Base-by-base conservation (phyloP, 2,113 vertebrate genomes). In the Electrona antarctica region DNA sequence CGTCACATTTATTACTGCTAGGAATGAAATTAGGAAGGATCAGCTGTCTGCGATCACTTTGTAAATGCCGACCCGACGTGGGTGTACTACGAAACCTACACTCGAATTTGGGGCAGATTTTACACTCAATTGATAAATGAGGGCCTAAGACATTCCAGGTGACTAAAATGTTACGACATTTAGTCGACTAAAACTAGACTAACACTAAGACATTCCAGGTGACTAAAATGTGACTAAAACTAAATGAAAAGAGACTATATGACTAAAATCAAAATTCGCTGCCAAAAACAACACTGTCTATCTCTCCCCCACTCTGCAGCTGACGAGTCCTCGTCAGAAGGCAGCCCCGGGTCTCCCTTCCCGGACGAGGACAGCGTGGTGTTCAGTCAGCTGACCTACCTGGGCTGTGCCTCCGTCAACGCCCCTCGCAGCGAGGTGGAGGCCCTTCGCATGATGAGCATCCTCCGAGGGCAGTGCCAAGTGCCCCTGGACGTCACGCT, bases 351-450 rank as follows among this genome's bases (percentile, higher is more conserved):
- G 60, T 97, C 96, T 1, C 96, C 96, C 0, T 86, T 97, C 78
- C 94, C 94, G 0, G 97, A 99, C 4, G 98, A 98, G 81, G 97
- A 98, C 94, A 99, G 97, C 0, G 95, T 99, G 58, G 95, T 99
- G 87, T 99, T 99, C 85, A 98, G 95, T 90, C 96, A 99, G 90
- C 95, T 99, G 59, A 99, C 97, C 0, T 99, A 99, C 85, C 87
- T 99, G 57, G 98, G 98, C 80, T 99, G 97, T 57, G 97, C 98
- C 28, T 98, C 97, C 0, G 98, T 99, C 66, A 99, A 99, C 8
- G 98, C 98, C 59, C 98, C 98, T 8, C 92, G 98, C 57, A 99
- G 97, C 70, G 98, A 99, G 85, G 94, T 98, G 76, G 98, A 99
- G 83, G 98, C 98, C 2, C 94, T 99, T 56, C 91, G 97, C 3